Evolutionary conservation across 2,113 vertebrate genomes (phyloP).

Genomic region (Actinemys pallida): DNA sequence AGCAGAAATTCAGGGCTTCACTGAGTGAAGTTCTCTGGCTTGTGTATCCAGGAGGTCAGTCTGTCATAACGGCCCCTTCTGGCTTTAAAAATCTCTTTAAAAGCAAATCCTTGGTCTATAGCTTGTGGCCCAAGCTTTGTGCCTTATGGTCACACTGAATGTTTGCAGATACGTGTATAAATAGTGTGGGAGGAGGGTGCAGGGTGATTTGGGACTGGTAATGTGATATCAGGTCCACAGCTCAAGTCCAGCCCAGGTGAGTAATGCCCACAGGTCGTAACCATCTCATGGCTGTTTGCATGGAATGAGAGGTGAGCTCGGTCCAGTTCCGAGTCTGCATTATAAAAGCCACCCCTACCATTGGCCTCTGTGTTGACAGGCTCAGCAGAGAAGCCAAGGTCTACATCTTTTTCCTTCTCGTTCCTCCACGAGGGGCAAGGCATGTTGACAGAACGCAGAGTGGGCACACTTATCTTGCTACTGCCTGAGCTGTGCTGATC

Average conservation of each 20-base stretch:
- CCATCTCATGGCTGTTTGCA: slow-evolving; percentile 32
- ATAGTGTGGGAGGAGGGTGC: not conserved
- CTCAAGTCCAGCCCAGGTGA: slow-evolving; percentile 6
- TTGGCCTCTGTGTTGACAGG: not conserved
- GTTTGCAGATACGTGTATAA: not conserved
- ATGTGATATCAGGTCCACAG: slow-evolving; percentile 21
- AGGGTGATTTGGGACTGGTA: slow-evolving; percentile 3
- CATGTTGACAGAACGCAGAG: not conserved
- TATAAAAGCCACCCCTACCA: not conserved
- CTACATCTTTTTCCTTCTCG: not conserved
- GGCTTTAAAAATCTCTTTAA: not conserved
- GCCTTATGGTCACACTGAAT: not conserved
- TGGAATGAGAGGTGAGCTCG: not conserved
- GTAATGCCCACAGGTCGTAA: slow-evolving; percentile 5
- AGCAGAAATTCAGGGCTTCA: not conserved
- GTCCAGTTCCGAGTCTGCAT: not conserved
- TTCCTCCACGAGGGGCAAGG: not conserved
- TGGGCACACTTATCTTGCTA: not conserved
- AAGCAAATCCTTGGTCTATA: not conserved
- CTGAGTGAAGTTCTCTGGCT: not conserved
- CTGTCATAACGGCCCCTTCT: not conserved
- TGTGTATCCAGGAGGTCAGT: not conserved
- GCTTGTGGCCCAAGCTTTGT: fast-evolving
- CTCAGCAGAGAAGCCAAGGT: not conserved
- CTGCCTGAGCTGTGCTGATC: not conserved